These are phyloP conservation scores for Lordiphosa fenestrarum DNA, from an alignment of 2,888 invertebrate genomes.

Conservation along the genomic window DNA sequence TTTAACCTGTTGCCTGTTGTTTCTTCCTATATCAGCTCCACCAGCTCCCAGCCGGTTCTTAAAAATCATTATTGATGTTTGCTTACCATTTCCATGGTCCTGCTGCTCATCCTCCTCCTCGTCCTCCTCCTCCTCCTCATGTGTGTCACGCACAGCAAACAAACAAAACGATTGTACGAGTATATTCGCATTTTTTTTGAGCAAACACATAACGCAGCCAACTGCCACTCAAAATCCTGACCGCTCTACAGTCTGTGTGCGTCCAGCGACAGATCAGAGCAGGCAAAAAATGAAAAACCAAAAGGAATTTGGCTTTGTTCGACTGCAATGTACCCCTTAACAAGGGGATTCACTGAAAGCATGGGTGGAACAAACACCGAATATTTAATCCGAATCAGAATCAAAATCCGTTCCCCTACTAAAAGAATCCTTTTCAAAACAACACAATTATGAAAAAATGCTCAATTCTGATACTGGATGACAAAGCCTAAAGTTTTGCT, in stretches of 20 bases:
- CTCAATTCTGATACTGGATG: no score
- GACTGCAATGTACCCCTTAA: no score
- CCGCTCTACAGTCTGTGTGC: conserved; percentile 33
- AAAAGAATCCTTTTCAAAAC: no score
- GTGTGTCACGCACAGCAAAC: background rate
- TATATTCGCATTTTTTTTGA: conserved; percentile 11
- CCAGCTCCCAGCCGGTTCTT: background rate
- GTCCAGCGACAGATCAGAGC: conserved; percentile 29
- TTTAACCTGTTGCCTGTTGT: background rate
- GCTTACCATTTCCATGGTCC: no score
- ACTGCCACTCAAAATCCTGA: conserved; percentile 46
- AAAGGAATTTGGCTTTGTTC: background rate
- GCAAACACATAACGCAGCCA: conserved; percentile 61
- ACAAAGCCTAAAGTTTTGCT: no score
- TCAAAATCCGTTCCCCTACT: no score
- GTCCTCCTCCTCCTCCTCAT: background rate
- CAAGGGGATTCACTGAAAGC: no score
- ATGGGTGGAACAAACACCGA: no score
- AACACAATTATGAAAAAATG: no score
- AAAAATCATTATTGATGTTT: background rate
- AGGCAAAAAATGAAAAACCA: conserved; percentile 8
- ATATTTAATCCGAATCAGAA: no score
- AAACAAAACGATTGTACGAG: background rate
- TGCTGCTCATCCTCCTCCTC: background rate
- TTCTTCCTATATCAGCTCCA: background rate